Base-by-base conservation (phyloP, 2,797 vertebrate species). In the Podargus strigoides region DNA sequence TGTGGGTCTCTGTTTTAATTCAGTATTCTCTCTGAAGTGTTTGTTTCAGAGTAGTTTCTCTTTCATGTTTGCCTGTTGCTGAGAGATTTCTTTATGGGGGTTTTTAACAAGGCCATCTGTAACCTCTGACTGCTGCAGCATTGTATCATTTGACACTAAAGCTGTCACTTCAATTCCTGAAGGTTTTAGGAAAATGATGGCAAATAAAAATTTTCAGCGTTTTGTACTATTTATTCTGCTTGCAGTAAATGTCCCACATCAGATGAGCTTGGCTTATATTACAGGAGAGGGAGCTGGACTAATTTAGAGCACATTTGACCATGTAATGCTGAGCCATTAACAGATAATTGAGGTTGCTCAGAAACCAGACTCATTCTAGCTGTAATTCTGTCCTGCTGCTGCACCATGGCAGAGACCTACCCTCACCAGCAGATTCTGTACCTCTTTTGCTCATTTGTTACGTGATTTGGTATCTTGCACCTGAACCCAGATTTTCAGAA, bases 151-250 rank as follows among this genome's bases (percentile, higher is more conserved):
- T 77, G 89, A 72, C 94, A 87, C 90, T 90, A 76, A 90, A 70
- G 39, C 75, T 84, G 74, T 80, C 88, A 64, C 95, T 95, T 49
- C 74, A 82, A 16, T 85, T 62, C 81, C 77, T 83, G 76, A 64
- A 90, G 59, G 84, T 79, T 94, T 88, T 27, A 92, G 90, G 95
- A 83, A 97, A 86, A 85, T 56, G 67, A 93, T 18, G 42, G 88
- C 78, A 92, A 96, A 94, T 87, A 73, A 80, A 80, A 72, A 14
- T 73, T 92, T 92, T 84, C 90, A 82, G 91, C 70, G 63, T 93
- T 94, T 68, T 81, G 42, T 74, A 27, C 68, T 46, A 34, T 81
- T 82, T 64, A 37, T 55, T 36, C 85, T 67, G 50, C 18, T 70
- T 39, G 70, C 28, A 72, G 70, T 78, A 81, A 68, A 47, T 26